Percentiles rank a stretch among this genome's conserved stretches.
phyloP scores from a whole-genome alignment of 2,888 invertebrate genomes.

The Sesamia inferens region DNA sequence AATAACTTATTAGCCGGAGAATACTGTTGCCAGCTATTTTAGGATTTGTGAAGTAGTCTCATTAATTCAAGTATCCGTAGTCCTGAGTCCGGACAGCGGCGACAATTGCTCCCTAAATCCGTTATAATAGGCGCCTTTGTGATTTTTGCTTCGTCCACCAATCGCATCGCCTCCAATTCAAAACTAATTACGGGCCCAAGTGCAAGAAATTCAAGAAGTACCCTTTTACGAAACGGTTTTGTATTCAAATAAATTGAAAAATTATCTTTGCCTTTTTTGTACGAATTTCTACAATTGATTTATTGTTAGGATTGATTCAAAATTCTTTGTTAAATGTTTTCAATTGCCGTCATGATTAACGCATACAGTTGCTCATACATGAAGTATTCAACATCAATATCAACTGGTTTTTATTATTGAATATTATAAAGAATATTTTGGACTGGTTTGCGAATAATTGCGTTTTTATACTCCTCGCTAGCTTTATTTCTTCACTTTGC shows the following conservation, averaged over 20 bases:
- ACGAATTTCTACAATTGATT: conserved; percentile 19
- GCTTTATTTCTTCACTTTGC: too few species aligned
- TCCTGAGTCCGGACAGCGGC: conserved; percentile 61
- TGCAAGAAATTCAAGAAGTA: conserved; percentile 70
- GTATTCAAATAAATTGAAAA: conserved; percentile 43
- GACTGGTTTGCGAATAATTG: neutral
- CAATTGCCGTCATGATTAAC: neutral
- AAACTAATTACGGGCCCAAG: conserved; percentile 80
- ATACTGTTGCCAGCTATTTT: conserved; percentile 66
- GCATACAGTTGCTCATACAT: conserved; percentile 4
- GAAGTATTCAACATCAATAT: conserved; percentile 7
- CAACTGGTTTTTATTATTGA: neutral
- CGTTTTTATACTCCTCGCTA: neutral
- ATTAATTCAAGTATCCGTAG: conserved; percentile 77
- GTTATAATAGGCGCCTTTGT: conserved; percentile 75
- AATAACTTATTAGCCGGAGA: conserved; percentile 66
- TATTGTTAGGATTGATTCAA: neutral
- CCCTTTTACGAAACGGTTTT: conserved; percentile 59
- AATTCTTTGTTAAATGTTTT: conserved; percentile 12
- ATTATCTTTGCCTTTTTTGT: conserved; percentile 1
- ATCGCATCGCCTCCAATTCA: conserved; percentile 69
- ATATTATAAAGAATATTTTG: neutral
- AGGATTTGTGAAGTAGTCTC: conserved; percentile 70
- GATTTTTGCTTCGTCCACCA: conserved; percentile 74
- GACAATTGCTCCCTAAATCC: conserved; percentile 74